These are phyloP conservation scores for Pseudorhiza aurosa DNA, from an alignment of 30 jellyfish, hydroid and myxozoan species.

Conservation along the genomic window DNA sequence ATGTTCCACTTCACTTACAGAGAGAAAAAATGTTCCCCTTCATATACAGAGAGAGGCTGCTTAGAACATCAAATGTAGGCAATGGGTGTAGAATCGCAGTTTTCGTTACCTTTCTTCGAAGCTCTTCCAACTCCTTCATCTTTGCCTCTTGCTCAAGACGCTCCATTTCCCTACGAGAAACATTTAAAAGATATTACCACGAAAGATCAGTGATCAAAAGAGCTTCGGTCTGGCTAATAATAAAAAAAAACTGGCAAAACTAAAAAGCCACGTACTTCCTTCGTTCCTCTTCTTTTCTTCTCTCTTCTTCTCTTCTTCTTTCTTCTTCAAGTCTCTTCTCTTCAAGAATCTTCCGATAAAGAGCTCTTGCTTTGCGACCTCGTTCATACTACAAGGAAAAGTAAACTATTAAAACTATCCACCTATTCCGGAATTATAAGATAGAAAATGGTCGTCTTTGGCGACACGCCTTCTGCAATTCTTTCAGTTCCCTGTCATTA, in stretches of 20 bases:
- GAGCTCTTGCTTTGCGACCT: constrained; percentile 90
- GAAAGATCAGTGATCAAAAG: neutral
- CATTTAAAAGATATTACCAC: neutral
- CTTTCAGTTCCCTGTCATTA: too few species aligned
- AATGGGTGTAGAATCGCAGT: neutral
- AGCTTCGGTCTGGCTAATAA: neutral
- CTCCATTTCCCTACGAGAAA: constrained; percentile 84
- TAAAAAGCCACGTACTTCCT: constrained; percentile 46
- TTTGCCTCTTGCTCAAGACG: constrained; percentile 92
- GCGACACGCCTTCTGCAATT: too few species aligned
- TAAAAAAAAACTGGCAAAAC: neutral
- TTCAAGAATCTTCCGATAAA: constrained; percentile 82
- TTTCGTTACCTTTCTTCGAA: constrained; percentile 69
- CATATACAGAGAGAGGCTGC: too few species aligned
- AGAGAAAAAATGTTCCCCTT: too few species aligned
- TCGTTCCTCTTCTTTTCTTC: constrained; percentile 90
- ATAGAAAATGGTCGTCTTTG: too few species aligned
- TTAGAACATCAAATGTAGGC: neutral
- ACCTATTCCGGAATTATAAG: too few species aligned
- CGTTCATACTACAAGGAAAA: constrained; percentile 72
- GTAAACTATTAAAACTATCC: too few species aligned
- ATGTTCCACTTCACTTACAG: too few species aligned
- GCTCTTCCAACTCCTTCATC: constrained; percentile 83
- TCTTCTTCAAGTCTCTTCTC: constrained; percentile 96
- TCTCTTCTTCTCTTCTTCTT: constrained; percentile 87